These are phyloP conservation scores for Neotoxoptera formosana DNA, from an alignment of 1,140 invertebrate genomes.

Conservation along the genomic window DNA sequence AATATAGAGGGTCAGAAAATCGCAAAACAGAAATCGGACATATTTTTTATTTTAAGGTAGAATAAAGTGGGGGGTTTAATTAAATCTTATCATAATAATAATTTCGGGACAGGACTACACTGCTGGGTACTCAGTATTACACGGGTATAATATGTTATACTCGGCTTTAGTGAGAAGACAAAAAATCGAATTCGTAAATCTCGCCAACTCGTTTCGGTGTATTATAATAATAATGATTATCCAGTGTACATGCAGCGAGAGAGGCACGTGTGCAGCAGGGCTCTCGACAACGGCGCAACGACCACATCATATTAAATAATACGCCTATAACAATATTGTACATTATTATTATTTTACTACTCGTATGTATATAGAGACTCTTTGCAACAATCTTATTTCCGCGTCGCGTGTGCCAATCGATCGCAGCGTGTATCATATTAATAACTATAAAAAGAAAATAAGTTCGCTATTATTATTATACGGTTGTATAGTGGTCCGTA, in stretches of 20 bases:
- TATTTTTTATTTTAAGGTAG: background rate
- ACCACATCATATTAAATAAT: background rate
- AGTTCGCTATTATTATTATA: background rate
- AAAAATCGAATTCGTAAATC: background rate
- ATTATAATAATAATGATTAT: background rate
- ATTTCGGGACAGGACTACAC: background rate
- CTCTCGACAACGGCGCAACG: background rate
- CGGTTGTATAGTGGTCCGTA: background rate
- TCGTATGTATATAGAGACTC: background rate
- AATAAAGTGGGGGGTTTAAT: background rate
- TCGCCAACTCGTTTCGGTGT: background rate
- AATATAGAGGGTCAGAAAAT: background rate
- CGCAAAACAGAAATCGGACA: background rate
- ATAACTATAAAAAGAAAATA: no score
- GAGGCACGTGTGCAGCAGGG: background rate
- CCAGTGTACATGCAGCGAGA: no score
- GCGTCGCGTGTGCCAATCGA: slow-evolving; percentile 28
- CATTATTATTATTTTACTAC: background rate
- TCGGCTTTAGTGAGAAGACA: no score
- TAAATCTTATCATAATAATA: background rate
- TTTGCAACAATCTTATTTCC: background rate
- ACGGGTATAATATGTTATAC: no score
- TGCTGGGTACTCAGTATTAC: no score
- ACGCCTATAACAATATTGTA: background rate
- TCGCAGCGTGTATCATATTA: background rate